phyloP scores from a whole-genome alignment of 2,888 invertebrate species.

The Elegia similella region DNA sequence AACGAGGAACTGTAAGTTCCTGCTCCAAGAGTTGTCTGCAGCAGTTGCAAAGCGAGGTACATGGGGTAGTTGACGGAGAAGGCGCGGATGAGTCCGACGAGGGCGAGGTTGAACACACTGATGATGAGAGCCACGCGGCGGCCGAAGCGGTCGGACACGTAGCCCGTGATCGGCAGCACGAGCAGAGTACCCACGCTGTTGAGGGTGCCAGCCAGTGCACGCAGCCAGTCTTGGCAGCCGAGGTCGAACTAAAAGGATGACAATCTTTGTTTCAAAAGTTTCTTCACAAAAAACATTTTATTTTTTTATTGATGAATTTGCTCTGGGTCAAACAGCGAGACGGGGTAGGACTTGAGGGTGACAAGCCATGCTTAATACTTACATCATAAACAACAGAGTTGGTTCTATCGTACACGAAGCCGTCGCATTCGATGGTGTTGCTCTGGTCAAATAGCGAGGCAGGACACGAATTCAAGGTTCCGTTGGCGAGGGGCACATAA shows the following conservation, averaged over 20 bases:
- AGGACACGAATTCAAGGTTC: conserved; percentile 29
- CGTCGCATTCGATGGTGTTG: conserved; percentile 29
- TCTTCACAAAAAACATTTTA: neutral
- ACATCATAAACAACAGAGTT: conserved; percentile 44
- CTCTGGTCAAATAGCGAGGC: conserved; percentile 32
- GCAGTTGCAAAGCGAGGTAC: conserved; percentile 75
- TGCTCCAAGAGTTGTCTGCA: conserved; percentile 77
- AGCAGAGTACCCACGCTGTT: conserved; percentile 86
- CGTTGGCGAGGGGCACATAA: conserved; percentile 32
- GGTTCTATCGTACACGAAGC: conserved; percentile 39
- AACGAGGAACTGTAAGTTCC: conserved; percentile 79
- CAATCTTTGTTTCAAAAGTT: neutral
- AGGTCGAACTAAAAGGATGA: conserved; percentile 80
- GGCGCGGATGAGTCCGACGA: conserved; percentile 76
- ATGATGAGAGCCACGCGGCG: conserved; percentile 73
- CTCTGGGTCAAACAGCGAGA: too few species aligned
- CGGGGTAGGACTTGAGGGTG: conserved; percentile 47
- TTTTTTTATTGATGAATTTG: too few species aligned
- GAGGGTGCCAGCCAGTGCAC: conserved; percentile 86
- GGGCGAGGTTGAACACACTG: conserved; percentile 63
- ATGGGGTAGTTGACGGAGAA: conserved; percentile 46
- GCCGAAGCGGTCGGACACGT: conserved; percentile 85
- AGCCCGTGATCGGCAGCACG: conserved; percentile 85
- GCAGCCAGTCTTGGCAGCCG: conserved; percentile 85
- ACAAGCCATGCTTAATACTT: conserved; percentile 47